These are phyloP conservation scores for Arctopsyche grandis DNA, from an alignment of 1,140 invertebrate species.

Conservation along the genomic window DNA sequence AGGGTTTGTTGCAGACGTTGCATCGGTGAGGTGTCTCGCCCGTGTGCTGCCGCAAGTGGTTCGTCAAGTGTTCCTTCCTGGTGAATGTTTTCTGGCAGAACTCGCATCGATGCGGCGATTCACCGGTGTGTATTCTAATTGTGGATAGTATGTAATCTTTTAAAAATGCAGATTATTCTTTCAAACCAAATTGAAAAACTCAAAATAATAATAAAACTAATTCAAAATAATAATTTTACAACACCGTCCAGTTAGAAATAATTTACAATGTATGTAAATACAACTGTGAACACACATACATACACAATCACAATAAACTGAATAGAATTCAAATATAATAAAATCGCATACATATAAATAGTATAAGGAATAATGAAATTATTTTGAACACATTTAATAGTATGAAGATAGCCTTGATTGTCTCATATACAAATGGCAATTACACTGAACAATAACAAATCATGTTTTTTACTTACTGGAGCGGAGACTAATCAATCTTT, in stretches of 20 bases:
- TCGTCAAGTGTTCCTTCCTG: slow-evolving; percentile 82
- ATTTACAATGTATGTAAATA: neutral
- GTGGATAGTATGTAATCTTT: neutral
- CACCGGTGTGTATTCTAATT: slow-evolving; percentile 71
- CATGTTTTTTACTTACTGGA: too few species aligned
- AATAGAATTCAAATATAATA: neutral
- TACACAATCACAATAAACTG: neutral
- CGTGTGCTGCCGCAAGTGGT: slow-evolving; percentile 77
- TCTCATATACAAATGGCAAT: too few species aligned
- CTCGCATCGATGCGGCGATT: slow-evolving; percentile 84
- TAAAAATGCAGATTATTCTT: neutral
- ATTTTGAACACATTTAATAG: too few species aligned
- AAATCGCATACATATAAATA: too few species aligned
- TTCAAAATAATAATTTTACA: neutral
- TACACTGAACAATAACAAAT: too few species aligned
- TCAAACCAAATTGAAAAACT: neutral
- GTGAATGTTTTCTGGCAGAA: slow-evolving; percentile 85
- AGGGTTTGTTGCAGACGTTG: slow-evolving; percentile 84
- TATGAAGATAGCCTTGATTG: too few species aligned
- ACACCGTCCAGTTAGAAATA: neutral
- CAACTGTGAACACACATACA: neutral
- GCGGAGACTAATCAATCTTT: too few species aligned
- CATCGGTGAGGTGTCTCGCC: slow-evolving; percentile 86
- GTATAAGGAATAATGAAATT: neutral
- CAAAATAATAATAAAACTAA: too few species aligned